Evolutionary conservation across 1,140 invertebrate genomes (phyloP), one percentile per base, ranked within the genome.

Genomic region (Pogonognathellus flavescens): DNA sequence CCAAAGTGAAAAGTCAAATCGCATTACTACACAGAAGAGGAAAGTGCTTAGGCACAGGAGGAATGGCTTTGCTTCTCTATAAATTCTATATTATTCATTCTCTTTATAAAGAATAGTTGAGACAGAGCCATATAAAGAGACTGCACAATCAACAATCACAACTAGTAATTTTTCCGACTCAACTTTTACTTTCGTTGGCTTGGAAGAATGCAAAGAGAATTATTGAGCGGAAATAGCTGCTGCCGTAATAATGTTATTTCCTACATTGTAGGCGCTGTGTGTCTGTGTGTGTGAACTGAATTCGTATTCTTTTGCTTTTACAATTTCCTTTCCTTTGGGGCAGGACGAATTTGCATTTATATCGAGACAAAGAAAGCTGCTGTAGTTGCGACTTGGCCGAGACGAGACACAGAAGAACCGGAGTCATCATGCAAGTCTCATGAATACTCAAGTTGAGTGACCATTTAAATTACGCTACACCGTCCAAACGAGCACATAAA

Each of bases 151-250:
- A 62, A 62, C 60, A 62, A 62, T 22, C n/a, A n/a, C 20, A 13
- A 62, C 62, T 13, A 14, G 20, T 66, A 60, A 22, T 60, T 10
- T 66, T 66, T 60, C 25, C 25, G 22, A 66, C 25, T 11, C 20
- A 66, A 25, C 60, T 66, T 66, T 66, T 66, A 66, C 62, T 66
- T 66, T 66, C 62, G 20, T 66, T 41, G 31, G 2, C 31, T 59
- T 25, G 18, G 60, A 62, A 22, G 60, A 62, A 62, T 62, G 3
- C 20, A 22, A 62, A 62, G 4, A 18, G 60, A 62, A 22, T 22
- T 9, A 25, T 11, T 11, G 20, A 62, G 60, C 59, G 59, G n/a
- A 20, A 20, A 60, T 10, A 18, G 9, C 20, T 60, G 20, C 59
- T 20, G 9, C 18, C n/a, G 5, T 60, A 60, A 18, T 62, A 18